Percentiles rank a stretch among this genome's conserved stretches.
Evolutionary conservation across 2,113 vertebrate genomes (phyloP).

Genomic region (Crotalus tigris): DNA sequence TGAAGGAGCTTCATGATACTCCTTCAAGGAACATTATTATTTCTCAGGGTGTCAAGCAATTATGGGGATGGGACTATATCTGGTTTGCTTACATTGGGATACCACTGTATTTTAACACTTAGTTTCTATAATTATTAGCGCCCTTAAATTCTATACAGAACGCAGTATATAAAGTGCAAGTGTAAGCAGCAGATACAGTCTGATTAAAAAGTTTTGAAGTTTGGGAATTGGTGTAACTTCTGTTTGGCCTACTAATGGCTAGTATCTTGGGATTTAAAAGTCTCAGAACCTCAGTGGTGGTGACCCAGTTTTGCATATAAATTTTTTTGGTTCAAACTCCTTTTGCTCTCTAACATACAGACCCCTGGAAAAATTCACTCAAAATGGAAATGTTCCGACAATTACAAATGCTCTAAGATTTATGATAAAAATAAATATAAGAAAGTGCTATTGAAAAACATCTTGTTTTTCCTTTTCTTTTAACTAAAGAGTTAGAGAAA

Average conservation of each 20-base stretch:
- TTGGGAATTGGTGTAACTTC: neutral
- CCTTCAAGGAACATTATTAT: neutral
- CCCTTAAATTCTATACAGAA: neutral
- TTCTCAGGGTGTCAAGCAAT: neutral
- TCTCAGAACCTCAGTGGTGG: neutral
- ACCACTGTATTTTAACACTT: neutral
- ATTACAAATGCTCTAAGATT: neutral
- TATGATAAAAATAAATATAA: no score
- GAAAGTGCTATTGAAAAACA: neutral
- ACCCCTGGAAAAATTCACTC: neutral
- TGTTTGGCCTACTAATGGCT: neutral
- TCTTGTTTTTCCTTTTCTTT: neutral
- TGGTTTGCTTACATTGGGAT: neutral
- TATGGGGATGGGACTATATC: neutral
- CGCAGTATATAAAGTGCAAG: neutral
- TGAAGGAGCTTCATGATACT: neutral
- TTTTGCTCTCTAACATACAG: neutral
- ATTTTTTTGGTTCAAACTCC: neutral
- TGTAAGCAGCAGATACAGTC: neutral
- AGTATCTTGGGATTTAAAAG: neutral
- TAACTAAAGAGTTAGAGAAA: neutral
- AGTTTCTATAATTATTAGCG: neutral
- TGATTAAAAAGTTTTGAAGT: neutral
- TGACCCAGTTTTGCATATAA: neutral
- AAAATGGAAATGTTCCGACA: neutral